Conservation (phyloP, 2,113 vertebrate genomes). For the Scomber japonicus region DNA sequence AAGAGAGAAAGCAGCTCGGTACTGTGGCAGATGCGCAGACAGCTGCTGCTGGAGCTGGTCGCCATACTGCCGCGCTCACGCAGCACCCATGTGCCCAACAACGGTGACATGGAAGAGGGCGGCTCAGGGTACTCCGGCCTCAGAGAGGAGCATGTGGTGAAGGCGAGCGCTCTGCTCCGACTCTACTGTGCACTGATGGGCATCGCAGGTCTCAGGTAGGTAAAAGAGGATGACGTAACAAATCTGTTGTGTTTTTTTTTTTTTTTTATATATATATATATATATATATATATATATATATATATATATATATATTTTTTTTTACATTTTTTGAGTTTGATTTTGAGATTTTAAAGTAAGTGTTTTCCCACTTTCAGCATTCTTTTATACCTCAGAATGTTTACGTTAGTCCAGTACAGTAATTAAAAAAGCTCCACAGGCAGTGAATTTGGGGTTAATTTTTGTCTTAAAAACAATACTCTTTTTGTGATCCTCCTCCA, state of each 20-base stretch:
- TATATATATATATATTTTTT: background rate
- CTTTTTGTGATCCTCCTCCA: constrained; percentile 44
- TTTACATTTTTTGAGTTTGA: background rate
- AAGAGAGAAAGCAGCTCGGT: constrained; percentile 96
- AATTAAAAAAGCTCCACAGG: too few relatives aligned
- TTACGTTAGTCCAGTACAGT: too few relatives aligned
- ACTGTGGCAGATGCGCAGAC: constrained; percentile 97
- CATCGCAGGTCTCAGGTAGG: constrained; percentile 96
- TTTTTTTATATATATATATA: background rate
- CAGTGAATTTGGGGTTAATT: too few relatives aligned
- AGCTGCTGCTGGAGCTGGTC: constrained; percentile 95
- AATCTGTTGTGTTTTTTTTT: background rate
- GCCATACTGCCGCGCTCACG: constrained; percentile 95
- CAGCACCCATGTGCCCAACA: constrained; percentile 89
- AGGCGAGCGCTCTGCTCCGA: constrained; percentile 94
- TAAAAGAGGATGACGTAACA: background rate
- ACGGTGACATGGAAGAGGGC: constrained; percentile 85
- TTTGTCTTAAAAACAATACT: background rate
- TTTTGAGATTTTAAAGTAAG: background rate
- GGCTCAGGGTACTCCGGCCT: constrained; percentile 92
- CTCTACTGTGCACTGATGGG: constrained; percentile 98
- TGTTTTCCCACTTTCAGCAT: background rate
- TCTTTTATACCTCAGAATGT: background rate
- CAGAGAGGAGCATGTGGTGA: constrained; percentile 96
- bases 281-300: background rate